These are phyloP conservation scores for Myiopsitta monachus DNA, from an alignment of 2,113 vertebrate species.

Conservation along the genomic window DNA sequence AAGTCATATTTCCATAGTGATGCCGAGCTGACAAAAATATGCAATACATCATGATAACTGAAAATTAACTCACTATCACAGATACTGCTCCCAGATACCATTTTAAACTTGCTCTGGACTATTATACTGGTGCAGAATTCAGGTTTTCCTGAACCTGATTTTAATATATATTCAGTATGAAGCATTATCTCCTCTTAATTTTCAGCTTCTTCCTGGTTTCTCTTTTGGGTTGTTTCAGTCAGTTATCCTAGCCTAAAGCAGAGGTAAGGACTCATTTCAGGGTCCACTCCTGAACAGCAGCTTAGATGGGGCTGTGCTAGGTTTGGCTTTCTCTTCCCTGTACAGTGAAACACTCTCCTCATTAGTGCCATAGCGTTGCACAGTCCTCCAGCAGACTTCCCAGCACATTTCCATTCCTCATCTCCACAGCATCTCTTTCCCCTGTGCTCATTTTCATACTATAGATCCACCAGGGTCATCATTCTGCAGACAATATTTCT, in stretches of 20 bases:
- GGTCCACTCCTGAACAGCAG: neutral
- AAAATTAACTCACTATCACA: constrained; percentile 23
- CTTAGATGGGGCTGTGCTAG: neutral
- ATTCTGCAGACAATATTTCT: neutral
- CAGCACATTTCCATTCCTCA: neutral
- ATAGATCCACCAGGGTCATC: neutral
- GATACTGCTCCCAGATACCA: neutral
- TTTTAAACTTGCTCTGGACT: neutral
- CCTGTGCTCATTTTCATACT: neutral
- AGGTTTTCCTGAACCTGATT: neutral
- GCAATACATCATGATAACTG: neutral
- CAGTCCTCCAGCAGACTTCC: neutral
- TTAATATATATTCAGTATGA: neutral
- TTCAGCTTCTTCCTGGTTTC: neutral
- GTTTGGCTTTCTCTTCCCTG: neutral
- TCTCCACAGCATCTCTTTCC: neutral
- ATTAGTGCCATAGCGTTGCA: neutral
- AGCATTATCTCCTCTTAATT: neutral
- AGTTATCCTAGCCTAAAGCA: neutral
- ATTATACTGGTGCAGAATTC: neutral
- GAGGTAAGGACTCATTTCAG: neutral
- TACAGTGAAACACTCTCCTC: neutral
- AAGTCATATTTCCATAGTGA: constrained; percentile 65
- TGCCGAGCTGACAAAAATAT: constrained; percentile 37
- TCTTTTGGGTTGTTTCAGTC: neutral